Conservation (phyloP, 1,140 invertebrate species). For the Drosophila triauraria region DNA sequence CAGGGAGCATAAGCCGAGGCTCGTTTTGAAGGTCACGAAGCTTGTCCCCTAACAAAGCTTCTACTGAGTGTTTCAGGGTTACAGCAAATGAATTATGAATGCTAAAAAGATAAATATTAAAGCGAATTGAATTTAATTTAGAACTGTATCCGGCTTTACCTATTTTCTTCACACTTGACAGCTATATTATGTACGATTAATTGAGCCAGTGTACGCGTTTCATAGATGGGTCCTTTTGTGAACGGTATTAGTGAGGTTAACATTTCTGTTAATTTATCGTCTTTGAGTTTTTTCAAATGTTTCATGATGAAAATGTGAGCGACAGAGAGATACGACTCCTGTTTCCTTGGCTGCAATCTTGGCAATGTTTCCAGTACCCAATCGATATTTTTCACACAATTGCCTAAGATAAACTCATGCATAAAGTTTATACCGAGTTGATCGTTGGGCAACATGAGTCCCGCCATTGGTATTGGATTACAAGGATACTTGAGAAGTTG, state of each 20-base stretch:
- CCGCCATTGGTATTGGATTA: too few species aligned
- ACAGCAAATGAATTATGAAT: background rate
- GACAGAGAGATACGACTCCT: background rate
- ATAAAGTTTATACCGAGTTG: background rate
- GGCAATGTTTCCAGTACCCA: background rate
- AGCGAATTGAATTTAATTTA: background rate
- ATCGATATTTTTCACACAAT: background rate
- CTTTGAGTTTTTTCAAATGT: background rate
- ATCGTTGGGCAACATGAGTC: too few species aligned
- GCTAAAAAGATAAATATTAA: background rate
- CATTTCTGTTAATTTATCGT: background rate
- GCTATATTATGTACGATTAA: background rate
- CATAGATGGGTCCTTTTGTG: background rate
- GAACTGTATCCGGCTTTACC: background rate
- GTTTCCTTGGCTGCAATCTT: background rate
- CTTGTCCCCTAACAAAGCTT: background rate
- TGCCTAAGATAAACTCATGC: background rate
- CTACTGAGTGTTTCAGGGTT: background rate
- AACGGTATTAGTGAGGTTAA: background rate
- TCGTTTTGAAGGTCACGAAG: background rate
- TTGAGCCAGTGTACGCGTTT: background rate
- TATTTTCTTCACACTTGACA: background rate
- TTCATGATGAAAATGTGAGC: background rate
- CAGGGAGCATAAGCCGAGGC: background rate
- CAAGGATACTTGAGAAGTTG: background rate